These are phyloP conservation scores for Galerucella nymphaeae DNA, from an alignment of 2,888 invertebrate genomes.

Conservation along the genomic window DNA sequence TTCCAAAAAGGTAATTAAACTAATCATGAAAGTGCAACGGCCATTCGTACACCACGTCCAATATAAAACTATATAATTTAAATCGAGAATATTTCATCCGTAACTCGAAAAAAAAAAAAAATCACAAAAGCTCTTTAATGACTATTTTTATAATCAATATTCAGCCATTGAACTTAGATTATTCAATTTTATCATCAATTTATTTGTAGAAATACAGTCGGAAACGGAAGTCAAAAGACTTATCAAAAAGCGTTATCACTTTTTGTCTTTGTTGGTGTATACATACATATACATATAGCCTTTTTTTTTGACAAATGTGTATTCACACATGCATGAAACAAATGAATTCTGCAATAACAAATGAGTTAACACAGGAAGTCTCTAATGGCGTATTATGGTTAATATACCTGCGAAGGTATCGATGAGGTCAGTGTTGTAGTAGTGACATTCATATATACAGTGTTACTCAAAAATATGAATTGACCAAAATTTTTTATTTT, in stretches of 20 bases:
- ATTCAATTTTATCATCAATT: constrained; percentile 52
- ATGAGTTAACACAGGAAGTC: constrained; percentile 61
- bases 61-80: constrained; percentile 13
- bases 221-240: constrained; percentile 59
- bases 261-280: constrained; percentile 58
- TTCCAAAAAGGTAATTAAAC: constrained; percentile 8
- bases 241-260: constrained; percentile 60
- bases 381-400: constrained; percentile 57
- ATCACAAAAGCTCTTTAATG: constrained; percentile 37
- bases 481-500: too few relatives aligned
- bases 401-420: constrained; percentile 36
- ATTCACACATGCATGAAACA: constrained; percentile 63
- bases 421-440: constrained; percentile 31
- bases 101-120: constrained; percentile 23
- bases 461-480: background rate
- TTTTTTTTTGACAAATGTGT: constrained; percentile 57
- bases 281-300: constrained; percentile 11
- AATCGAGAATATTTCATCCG: constrained; percentile 25
- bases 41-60: background rate
- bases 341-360: constrained; percentile 63
- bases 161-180: constrained; percentile 56
- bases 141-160: constrained; percentile 49
- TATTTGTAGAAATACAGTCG: constrained; percentile 52
- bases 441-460: background rate
- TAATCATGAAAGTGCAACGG: background rate